phyloP scores from a whole-genome alignment of 2,888 invertebrate genomes.

The Aspidiotus rigidus region DNA sequence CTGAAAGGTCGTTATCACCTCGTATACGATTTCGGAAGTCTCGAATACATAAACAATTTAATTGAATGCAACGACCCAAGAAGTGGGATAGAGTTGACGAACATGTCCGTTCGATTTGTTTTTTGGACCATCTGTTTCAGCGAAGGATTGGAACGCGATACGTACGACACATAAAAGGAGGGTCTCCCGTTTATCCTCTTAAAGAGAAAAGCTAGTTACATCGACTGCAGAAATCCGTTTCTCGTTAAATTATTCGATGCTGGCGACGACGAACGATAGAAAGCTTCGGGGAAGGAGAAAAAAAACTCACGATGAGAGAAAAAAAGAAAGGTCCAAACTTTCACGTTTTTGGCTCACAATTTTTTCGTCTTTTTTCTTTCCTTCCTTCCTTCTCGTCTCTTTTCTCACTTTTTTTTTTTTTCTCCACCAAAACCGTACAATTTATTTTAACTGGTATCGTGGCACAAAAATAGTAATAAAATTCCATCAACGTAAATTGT shows the following conservation, averaged over 20 bases:
- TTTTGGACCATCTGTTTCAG: too few species aligned
- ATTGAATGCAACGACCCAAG: too few species aligned
- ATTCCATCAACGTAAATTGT: slow-evolving; percentile 4
- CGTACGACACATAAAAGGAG: slow-evolving; percentile 4
- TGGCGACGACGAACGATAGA: background rate
- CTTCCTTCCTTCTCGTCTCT: too few species aligned
- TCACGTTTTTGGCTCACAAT: background rate
- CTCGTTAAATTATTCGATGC: background rate
- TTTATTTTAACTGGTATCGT: slow-evolving; percentile 1
- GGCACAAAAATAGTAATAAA: background rate
- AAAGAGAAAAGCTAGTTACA: background rate
- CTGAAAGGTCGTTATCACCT: too few species aligned
- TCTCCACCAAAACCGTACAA: background rate
- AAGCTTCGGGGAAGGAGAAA: background rate
- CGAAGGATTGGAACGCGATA: background rate
- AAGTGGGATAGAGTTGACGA: too few species aligned
- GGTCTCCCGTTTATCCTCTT: background rate
- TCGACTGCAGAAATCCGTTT: background rate
- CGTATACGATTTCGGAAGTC: too few species aligned
- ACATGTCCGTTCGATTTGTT: too few species aligned
- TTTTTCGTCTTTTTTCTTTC: too few species aligned
- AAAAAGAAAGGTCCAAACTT: background rate
- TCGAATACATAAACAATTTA: too few species aligned
- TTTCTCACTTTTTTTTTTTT: background rate
- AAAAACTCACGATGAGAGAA: background rate